Base-by-base conservation (phyloP, 2,888 invertebrate genomes). In the Pseudolycoriella hygida region DNA sequence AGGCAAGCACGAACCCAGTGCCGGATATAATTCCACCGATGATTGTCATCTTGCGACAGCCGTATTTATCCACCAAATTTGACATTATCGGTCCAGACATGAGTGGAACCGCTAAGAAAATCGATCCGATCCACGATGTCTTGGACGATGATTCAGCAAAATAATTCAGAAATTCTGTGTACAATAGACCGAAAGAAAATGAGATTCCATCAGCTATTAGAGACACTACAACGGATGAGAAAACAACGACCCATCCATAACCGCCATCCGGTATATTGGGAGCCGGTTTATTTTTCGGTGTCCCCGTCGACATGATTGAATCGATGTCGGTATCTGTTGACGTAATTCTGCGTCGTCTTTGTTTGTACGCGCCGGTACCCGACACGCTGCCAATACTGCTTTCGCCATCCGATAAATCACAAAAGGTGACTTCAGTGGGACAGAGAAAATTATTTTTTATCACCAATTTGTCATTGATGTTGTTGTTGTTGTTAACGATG, bases 151-250 rank as follows among this genome's bases (percentile, higher is more conserved):
- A 81, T 25, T 83, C 81, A 46, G 73, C 67, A 59, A 90, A 94
- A 56, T 86, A 80, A 41, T 77, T 70, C 40, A 87, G 67, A 55
- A 93, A 80, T 56, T 89, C 81, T 1, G 84, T 80, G 57, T 84
- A 89, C 8, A 94, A 70, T 15, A 93, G 68, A 1, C 94, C 96
- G 60, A 93, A 93, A 1, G 89, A 88, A 61, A 93, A 90, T 43
- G 88, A 87, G 46, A 93, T 77, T 0, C 94, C 94, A 62, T 94
- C 94, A 34, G 89, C 87, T 42, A 94, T 82, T 67, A 89, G 76
- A 17, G 89, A 89, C 47, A 90, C 78, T 38, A 88, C 60, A 52
- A 94, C 76, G 0, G 89, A 86, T 3, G 89, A 80, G 34, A 82
- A 62, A 0, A 94, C 92, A 1, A 94, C 83, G 30, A 64, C 60